These are phyloP conservation scores for Triplophysa siluroides DNA, from an alignment of 2,113 vertebrate genomes.

Conservation along the genomic window DNA sequence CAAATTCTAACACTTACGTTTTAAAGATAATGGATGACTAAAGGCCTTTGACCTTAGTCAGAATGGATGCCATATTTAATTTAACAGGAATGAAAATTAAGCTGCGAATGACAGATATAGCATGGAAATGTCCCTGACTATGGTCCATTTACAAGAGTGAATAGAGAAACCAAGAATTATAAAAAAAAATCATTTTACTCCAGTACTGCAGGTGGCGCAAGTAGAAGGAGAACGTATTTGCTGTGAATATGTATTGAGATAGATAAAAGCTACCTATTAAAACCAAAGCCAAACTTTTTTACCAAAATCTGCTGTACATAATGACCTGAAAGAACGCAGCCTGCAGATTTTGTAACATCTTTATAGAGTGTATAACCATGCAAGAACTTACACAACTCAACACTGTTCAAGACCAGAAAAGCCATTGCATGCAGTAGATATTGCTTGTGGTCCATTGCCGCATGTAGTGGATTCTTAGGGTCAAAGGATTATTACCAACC, in stretches of 20 bases:
- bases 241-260: no score
- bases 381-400: conserved; percentile 4
- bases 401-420: background rate
- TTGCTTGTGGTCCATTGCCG: background rate
- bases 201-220: background rate
- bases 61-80: no score
- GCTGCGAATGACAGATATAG: background rate
- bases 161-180: background rate
- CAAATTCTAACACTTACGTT: background rate
- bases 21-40: background rate
- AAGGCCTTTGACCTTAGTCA: background rate
- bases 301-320: no score
- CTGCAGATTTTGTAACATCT: conserved; percentile 2
- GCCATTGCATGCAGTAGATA: background rate
- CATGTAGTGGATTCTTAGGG: background rate
- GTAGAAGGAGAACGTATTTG: no score
- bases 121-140: background rate
- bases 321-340: background rate
- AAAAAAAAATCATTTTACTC: background rate
- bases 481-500: background rate
- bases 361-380: conserved; percentile 26
- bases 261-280: no score
- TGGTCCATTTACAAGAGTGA: background rate
- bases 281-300: no score
- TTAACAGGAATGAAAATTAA: no score